phyloP scores from a whole-genome alignment of 2,113 vertebrate species.

The Hyla sarda region DNA sequence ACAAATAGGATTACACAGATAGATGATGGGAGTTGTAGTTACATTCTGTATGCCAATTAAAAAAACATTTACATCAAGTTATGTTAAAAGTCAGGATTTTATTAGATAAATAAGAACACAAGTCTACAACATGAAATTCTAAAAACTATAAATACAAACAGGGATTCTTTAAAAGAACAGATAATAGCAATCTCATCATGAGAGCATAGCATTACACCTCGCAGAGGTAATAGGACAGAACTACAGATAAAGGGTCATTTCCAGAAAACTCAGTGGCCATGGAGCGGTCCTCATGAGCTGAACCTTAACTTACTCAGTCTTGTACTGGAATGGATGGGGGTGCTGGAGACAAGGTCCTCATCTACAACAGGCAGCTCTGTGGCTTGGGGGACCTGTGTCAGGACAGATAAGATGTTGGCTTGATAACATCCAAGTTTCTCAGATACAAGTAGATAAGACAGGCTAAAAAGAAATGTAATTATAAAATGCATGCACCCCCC shows the following conservation, averaged over 20 bases:
- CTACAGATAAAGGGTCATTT: not conserved
- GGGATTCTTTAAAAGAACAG: not conserved
- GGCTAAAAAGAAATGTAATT: no score
- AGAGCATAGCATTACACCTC: not conserved
- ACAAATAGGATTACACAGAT: not conserved
- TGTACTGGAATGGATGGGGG: not conserved
- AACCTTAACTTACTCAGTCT: constrained; percentile 26
- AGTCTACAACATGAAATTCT: not conserved
- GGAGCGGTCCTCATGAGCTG: not conserved
- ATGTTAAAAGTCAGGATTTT: not conserved
- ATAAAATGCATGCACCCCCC: no score
- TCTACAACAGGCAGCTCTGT: not conserved
- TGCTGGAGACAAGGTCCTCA: not conserved
- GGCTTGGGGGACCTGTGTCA: not conserved
- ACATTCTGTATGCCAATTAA: not conserved
- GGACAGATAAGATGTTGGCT: not conserved
- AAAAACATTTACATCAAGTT: not conserved
- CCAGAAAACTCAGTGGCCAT: not conserved
- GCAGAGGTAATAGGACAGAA: not conserved
- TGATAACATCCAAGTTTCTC: not conserved
- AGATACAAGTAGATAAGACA: no score
- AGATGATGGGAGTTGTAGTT: not conserved
- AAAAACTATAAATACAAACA: not conserved
- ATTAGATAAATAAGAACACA: not conserved
- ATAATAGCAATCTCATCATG: not conserved